These are phyloP conservation scores for Andrena chrysosceles DNA, from an alignment of 2,888 invertebrate genomes.

Conservation along the genomic window DNA sequence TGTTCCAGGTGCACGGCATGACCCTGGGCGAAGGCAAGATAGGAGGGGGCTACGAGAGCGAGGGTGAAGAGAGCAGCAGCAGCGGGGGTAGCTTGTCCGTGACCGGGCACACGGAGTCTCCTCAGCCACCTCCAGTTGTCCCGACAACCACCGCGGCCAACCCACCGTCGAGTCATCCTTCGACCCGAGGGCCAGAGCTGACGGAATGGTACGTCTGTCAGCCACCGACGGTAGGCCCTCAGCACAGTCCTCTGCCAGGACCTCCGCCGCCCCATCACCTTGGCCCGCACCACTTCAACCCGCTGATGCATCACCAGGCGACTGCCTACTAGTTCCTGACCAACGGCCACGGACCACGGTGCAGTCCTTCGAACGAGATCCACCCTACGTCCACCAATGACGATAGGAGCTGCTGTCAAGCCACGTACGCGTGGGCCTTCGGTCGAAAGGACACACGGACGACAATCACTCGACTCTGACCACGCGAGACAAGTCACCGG, in stretches of 20 bases:
- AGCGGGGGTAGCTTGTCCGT: constrained; percentile 91
- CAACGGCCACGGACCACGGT: background rate
- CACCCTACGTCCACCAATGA: background rate
- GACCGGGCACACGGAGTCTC: constrained; percentile 85
- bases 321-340: constrained; percentile 79
- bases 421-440: background rate
- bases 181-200: constrained; percentile 87
- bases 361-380: background rate
- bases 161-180: constrained; percentile 80
- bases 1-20: constrained; percentile 88
- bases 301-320: constrained; percentile 87
- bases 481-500: background rate
- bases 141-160: constrained; percentile 73
- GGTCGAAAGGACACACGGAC: background rate
- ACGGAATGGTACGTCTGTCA: constrained; percentile 94
- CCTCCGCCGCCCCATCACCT: constrained; percentile 89
- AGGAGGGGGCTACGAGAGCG: constrained; percentile 92
- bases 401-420: background rate
- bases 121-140: constrained; percentile 85
- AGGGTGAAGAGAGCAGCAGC: constrained; percentile 94
- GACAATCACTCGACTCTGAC: constrained; percentile 10
- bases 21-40: constrained; percentile 86
- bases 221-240: constrained; percentile 86
- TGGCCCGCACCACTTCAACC: constrained; percentile 87
- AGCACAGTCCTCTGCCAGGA: constrained; percentile 88